Evolutionary conservation across 2,797 vertebrate genomes (phyloP), one percentile per base, ranked within the genome.

Genomic region (Anas georgica): DNA sequence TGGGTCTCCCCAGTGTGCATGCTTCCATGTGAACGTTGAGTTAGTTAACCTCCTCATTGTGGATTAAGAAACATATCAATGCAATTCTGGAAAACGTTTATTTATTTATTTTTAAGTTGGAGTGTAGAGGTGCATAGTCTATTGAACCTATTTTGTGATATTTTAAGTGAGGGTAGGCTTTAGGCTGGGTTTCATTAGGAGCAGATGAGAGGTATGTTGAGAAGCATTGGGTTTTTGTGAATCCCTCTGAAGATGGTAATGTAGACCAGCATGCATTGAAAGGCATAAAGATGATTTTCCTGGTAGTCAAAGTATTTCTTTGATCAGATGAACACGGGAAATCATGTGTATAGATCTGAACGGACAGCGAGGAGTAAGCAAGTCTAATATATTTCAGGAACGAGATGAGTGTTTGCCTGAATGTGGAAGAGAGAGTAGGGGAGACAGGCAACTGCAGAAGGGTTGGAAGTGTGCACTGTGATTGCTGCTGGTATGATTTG

Each of bases 41-140:
- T 48, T 48, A 48, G 46, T 48, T 22, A 81, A 50, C 15, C 29
- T 25, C 26, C 35, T 88, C 0, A 0, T 9, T 21, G 29, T 60
- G 7, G 72, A 5, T 85, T 67, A 64, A 90, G 21, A 90, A 64
- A 66, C 41, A 25, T 0, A 28, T 45, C 48, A 64, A 41, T 60
- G 11, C 21, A 39, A 1, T 55, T 88, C 58, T 72, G 29, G 46
- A 72, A 83, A 76, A 69, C 0, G 29, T 6, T 52, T 75, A 4
- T 0, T 52, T 75, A 4, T 0, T 28, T 55, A 1, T 63, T 79
- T 77, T 25, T 4, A 3, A 89, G 21, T 1, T 2, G 0, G 14
- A 33, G 17, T 31, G 6, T 64, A 78, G 12, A 15, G 48, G 3
- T 45, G 4, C 11, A 9, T 3, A 48, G 12, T 52, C 14, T 66